Evolutionary conservation across 2,797 vertebrate species (phyloP).

Genomic region (Fistularia commersonii): DNA sequence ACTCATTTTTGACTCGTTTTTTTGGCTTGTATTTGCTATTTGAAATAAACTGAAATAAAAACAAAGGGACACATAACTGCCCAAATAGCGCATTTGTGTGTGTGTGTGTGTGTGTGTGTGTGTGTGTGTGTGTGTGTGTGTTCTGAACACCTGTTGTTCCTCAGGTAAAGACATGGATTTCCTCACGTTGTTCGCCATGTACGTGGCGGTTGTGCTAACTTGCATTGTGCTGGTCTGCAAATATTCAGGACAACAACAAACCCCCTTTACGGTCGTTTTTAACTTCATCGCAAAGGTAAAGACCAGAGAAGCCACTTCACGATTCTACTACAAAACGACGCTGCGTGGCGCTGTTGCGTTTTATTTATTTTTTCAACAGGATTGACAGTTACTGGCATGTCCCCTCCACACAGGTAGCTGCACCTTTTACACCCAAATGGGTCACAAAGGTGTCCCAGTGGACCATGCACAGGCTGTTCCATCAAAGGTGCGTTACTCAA

Average conservation of each 20-base stretch:
- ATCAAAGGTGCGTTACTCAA: constrained; percentile 78
- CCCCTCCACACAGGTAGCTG: constrained; percentile 65
- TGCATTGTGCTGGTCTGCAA: constrained; percentile 71
- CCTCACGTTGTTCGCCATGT: constrained; percentile 82
- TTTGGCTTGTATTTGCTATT: no score
- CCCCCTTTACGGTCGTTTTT: constrained; percentile 50
- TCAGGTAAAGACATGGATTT: constrained; percentile 83
- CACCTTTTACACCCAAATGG: constrained; percentile 74
- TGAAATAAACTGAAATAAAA: no score
- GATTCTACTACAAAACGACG: background rate
- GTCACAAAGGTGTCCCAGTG: constrained; percentile 67
- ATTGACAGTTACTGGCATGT: background rate
- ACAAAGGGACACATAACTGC: no score
- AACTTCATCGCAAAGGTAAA: constrained; percentile 59
- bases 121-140: no score
- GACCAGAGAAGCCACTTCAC: background rate
- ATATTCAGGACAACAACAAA: constrained; percentile 72
- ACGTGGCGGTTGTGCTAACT: constrained; percentile 74
- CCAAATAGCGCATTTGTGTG: no score
- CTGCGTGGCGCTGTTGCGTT: constrained; percentile 26
- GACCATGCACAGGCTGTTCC: constrained; percentile 80
- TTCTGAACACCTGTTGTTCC: constrained; percentile 39
- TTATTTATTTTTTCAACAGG: background rate
- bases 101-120: no score
- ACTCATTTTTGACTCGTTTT: no score